phyloP scores from a whole-genome alignment of 2,888 invertebrate species.

The Elmis aenea region DNA sequence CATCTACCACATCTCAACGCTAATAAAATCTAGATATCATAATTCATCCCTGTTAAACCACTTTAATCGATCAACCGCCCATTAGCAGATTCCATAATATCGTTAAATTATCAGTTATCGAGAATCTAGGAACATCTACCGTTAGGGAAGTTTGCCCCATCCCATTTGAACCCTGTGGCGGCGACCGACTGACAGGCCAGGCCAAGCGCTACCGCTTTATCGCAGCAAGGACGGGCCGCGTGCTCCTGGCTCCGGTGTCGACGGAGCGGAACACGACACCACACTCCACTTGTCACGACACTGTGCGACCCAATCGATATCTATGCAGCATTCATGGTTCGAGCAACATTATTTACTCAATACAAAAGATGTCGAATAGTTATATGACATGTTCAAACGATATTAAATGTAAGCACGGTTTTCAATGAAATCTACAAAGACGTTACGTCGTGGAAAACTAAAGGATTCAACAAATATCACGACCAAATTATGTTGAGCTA shows the following conservation, averaged over 20 bases:
- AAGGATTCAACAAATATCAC: too few relatives aligned
- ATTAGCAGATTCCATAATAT: slow-evolving; percentile 15
- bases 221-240: slow-evolving; percentile 8
- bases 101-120: slow-evolving; percentile 14
- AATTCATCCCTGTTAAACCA: background rate
- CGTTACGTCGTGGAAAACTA: too few relatives aligned
- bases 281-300: slow-evolving; percentile 3
- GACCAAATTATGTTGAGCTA: too few relatives aligned
- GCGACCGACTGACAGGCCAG: too few relatives aligned
- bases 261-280: slow-evolving; percentile 11
- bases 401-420: too few relatives aligned
- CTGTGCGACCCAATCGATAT: slow-evolving; percentile 5
- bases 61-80: slow-evolving; percentile 3
- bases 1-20: too few relatives aligned
- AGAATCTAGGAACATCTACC: slow-evolving; percentile 16
- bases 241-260: slow-evolving; percentile 7
- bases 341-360: too few relatives aligned
- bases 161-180: too few relatives aligned
- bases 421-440: too few relatives aligned
- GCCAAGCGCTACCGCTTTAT: slow-evolving; percentile 5
- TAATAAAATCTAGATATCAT: too few relatives aligned
- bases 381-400: too few relatives aligned
- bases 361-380: too few relatives aligned
- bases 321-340: slow-evolving; percentile 9
- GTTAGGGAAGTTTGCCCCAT: slow-evolving; percentile 10